A percentile compares a stretch with the other conserved stretches of the same genome.
phyloP scores from a whole-genome alignment of 2,888 invertebrate genomes.

The Trachelus iudaicus region DNA sequence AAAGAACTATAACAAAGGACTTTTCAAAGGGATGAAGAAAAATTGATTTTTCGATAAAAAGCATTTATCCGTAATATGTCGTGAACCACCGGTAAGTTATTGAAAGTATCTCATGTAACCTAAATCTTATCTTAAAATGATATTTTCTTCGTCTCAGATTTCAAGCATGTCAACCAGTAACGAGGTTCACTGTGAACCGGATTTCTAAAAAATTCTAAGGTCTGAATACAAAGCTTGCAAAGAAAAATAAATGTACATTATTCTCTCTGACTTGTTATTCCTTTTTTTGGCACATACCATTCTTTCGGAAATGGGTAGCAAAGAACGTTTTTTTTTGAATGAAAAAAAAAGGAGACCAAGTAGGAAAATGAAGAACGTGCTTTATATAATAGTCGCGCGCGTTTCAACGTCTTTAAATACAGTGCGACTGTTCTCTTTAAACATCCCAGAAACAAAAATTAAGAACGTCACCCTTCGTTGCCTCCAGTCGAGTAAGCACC shows the following conservation, averaged over 20 bases:
- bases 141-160: neutral
- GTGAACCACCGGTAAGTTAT: neutral
- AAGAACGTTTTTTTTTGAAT: neutral
- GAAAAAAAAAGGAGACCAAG: neutral
- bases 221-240: neutral
- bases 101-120: neutral
- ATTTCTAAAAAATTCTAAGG: neutral
- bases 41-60: neutral
- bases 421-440: neutral
- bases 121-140: neutral
- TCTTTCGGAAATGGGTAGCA: neutral
- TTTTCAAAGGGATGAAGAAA: neutral
- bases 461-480: neutral
- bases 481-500: neutral
- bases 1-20: neutral
- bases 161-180: neutral
- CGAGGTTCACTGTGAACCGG: neutral
- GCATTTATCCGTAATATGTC: neutral
- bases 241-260: neutral
- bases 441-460: neutral
- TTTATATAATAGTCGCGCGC: neutral
- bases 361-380: neutral
- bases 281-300: neutral
- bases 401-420: neutral
- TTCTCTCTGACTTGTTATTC: neutral